phyloP scores from a whole-genome alignment of 2,113 vertebrate species.

The Ameiurus melas region DNA sequence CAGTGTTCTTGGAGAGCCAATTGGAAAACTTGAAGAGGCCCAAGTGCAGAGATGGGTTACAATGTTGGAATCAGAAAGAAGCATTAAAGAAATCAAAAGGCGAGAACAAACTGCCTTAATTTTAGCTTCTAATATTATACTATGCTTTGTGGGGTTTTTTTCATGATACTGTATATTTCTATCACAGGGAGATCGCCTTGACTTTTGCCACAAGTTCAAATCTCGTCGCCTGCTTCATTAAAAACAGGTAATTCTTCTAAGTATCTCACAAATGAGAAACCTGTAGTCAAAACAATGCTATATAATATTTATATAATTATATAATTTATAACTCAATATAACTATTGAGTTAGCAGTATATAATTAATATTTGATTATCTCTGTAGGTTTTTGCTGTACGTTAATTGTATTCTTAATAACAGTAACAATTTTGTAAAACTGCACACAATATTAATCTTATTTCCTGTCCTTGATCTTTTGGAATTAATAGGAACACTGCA shows the following conservation, averaged over 20 bases:
- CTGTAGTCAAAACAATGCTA: neutral
- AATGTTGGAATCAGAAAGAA: neutral
- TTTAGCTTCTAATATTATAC: neutral
- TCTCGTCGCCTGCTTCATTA: slow-evolving; percentile 70
- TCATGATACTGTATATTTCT: neutral
- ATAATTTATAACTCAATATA: too few species aligned
- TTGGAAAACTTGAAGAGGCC: slow-evolving; percentile 55
- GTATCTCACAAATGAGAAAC: neutral
- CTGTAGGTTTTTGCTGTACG: neutral
- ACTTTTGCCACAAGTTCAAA: slow-evolving; percentile 68
- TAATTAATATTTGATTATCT: neutral
- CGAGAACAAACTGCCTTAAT: slow-evolving; percentile 11
- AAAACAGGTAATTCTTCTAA: slow-evolving; percentile 56
- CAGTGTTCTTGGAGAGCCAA: neutral
- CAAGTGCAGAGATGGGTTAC: slow-evolving; percentile 63
- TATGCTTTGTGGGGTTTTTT: neutral
- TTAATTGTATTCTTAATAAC: neutral
- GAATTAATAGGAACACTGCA: neutral
- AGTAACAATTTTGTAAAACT: neutral
- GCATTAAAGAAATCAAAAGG: slow-evolving; percentile 48
- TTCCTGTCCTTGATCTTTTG: neutral
- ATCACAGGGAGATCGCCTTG: slow-evolving; percentile 59
- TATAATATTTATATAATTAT: too few species aligned
- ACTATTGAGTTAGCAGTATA: neutral
- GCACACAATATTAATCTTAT: neutral